A percentile compares a stretch with the other conserved stretches of the same genome.
Evolutionary conservation across 2,113 vertebrate species (phyloP).

Genomic region (Syrrhaptes paradoxus): DNA sequence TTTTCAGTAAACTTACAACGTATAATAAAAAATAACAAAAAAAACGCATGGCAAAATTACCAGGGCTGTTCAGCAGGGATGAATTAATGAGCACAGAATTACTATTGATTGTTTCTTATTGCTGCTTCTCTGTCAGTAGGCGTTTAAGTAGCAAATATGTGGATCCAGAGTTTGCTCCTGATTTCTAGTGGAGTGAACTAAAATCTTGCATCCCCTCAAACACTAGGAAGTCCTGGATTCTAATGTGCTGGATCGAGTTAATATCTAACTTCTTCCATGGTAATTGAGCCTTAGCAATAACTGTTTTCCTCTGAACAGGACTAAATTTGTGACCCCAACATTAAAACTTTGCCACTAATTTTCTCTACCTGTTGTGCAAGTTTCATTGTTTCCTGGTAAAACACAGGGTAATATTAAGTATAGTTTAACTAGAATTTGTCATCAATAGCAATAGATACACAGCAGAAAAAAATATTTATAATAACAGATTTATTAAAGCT

Average conservation of each 20-base stretch:
- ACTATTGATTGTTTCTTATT: constrained; percentile 70
- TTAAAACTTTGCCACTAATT: neutral
- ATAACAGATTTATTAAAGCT: constrained; percentile 29
- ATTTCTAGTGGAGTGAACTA: neutral
- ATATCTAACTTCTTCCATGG: neutral
- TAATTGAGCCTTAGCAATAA: neutral
- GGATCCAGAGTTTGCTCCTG: neutral
- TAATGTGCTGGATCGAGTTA: neutral
- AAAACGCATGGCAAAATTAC: constrained; percentile 67
- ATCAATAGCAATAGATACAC: neutral
- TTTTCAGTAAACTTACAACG: constrained; percentile 69
- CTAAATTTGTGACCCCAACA: neutral
- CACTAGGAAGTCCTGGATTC: neutral
- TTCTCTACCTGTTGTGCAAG: neutral
- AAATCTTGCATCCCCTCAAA: neutral
- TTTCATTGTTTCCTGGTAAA: neutral
- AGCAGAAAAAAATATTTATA: neutral
- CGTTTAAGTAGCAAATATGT: constrained; percentile 4
- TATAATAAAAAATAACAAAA: constrained; percentile 68
- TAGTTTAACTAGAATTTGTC: neutral
- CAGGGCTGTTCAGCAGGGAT: constrained; percentile 58
- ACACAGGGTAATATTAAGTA: neutral
- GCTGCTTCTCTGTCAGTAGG: neutral
- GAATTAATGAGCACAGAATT: constrained; percentile 73
- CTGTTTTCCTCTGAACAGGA: neutral